Base-by-base conservation (phyloP, 92 coral and sea anemone species). In the Epizoanthus scotinus region DNA sequence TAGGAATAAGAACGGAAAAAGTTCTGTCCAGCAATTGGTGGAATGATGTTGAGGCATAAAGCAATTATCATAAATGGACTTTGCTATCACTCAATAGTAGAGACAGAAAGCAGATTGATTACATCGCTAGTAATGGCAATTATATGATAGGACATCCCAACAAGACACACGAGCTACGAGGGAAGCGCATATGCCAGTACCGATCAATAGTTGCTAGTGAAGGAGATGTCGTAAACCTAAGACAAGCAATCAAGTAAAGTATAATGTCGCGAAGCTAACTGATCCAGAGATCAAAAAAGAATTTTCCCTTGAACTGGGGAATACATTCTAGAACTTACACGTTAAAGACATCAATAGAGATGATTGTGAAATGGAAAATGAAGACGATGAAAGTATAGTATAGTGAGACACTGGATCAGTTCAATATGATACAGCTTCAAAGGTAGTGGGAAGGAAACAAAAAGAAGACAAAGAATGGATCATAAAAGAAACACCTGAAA, bases 41-140 rank as follows among this genome's bases (percentile, higher is more conserved):
- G 54, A 31, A n/a, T 54, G 1, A 17, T 67, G 26, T 38, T 67
- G n/a, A 7, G 18, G 21, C 71, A 38, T 7, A 15, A 67, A 67
- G 24, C 9, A 38, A 67, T 31, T 12, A n/a, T n/a, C 72, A 67
- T 67, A 67, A 67, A 27, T 67, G 54, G 72, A 59, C 72, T 34
- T 67, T 25, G 14, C 34, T 64, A 42, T 22, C 65, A 2, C 22
- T 15, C 15, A 60, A 60, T 19, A 28, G 28, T 3, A 60, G 64
- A 59, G 27, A 20, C 26, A 21, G 13, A 59, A 58, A 59, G 1
- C 27, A 20, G 64, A 20, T 59, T 12, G 64, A 58, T 17, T 27
- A 22, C 18, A 58, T 58, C 9, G 63, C 63, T 2, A 20, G 24
- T 58, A n/a, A n/a, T n/a, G n/a, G n/a, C n/a, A n/a, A n/a, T n/a